Evolutionary conservation across 64 coral and sea anemone species (phyloP), one percentile per base, ranked within the genome.

Genomic region (Trachythela sp.): DNA sequence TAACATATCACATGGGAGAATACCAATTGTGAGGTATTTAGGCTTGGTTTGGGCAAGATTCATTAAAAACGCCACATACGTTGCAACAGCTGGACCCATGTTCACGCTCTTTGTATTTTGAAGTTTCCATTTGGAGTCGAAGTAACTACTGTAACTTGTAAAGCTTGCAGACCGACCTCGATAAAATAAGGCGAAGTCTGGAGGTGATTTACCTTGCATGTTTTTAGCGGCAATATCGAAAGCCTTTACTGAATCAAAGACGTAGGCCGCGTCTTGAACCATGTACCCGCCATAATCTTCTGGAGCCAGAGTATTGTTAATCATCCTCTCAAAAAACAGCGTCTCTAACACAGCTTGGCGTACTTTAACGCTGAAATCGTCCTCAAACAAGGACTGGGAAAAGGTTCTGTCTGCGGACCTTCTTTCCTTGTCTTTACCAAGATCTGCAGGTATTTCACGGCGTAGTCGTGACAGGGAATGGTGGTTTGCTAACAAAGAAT

Each of bases 221-320:
- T 83, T 30, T 1, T 88, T 39, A 36, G 91, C 86, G 40, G 91
- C 91, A 3, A 15, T 6, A 26, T 92, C 86, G 48, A 84, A 88
- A 24, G 86, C 37, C 54, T 64, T 41, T 33, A 92, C 91, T 41
- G 91, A 64, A 68, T 92, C 67, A 77, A 87, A 92, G 76, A 85
- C 87, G 52, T 92, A 92, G 4, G 86, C 91, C 56, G 91, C 91
- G 60, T 92, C 91, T 88, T 92, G 91, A 2, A 88, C 91, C 91
- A 88, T 92, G 52, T 92, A 92, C 2, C 91, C 91, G 33, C 91
- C 91, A 70, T 88, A 92, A 17, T n/a, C 18, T 30, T 92, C 86
- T 2, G 91, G 85, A 26, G 49, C 72, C 31, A 92, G 91, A 32
- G 72, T 92, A 56, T 71, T 85, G 2, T 75, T 22, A 32, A 49